Evolutionary conservation across 2,888 invertebrate genomes (phyloP), one percentile per base, ranked within the genome.

Genomic region (Campoplex nolae): DNA sequence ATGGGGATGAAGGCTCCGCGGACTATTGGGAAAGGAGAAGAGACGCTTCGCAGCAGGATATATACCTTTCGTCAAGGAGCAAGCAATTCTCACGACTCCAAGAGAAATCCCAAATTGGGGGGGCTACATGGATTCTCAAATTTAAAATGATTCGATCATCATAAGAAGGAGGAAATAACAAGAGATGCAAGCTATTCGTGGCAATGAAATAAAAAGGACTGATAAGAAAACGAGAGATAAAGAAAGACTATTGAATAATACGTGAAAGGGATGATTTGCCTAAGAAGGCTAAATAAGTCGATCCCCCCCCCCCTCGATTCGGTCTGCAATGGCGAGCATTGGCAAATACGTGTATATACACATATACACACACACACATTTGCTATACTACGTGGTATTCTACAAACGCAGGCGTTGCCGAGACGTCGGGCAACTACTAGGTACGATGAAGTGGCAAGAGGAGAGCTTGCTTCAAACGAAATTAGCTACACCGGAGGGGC

Each of bases 371-470:
- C 18, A 51, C 9, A 42, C n/a, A 75, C 38, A n/a, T 65, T 74
- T 62, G 38, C 38, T 65, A 48, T 45, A 68, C 56, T 82, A 75
- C 75, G 68, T 75, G 74, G 56, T 75, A 82, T 58, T 85, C 83
- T 67, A 32, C 62, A 67, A 77, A 67, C 68, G 71, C 56, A 48
- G 48, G 51, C 75, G 68, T 65, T 65, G 71, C 71, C 58, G 77
- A 70, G 78, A 74, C 45, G 78, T 65, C 54, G 75, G 16, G 56
- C 45, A 84, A 74, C 74, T 79, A 54, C 54, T 78, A n/a, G 38
- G 4, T 68, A 77, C 78, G 78, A 86, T 84, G 86, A 84, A 82
- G 88, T 82, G 79, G 85, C 74, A 75, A 58, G 78, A 83, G 83
- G 85, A 79, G 81, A 71, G 45, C 81, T 54, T 35, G 74, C 82